Evolutionary conservation across 2,113 vertebrate genomes (phyloP).

Genomic region (Struthidea cinerea): DNA sequence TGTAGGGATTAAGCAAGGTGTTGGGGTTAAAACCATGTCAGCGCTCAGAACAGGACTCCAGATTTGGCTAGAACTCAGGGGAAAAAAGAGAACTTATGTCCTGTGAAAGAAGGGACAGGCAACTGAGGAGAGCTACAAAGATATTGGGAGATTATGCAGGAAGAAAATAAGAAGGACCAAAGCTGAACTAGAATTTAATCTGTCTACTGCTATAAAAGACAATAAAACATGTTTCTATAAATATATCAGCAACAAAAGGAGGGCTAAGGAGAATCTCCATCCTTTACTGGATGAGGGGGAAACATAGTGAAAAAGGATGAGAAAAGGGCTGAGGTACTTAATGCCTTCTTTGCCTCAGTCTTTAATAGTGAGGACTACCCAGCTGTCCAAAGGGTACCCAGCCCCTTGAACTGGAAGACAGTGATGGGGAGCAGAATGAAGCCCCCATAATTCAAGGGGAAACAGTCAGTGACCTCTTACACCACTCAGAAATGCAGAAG

Average conservation of each 20-base stretch:
- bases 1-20: not conserved
- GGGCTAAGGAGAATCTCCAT: not conserved
- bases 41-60: accelerated
- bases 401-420: not conserved
- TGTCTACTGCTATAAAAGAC: not conserved
- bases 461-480: not conserved
- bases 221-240: not conserved
- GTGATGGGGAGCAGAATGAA: not conserved
- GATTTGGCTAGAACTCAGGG: not conserved
- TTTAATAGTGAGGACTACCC: not conserved
- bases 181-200: not conserved
- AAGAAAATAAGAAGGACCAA: not conserved
- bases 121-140: not conserved
- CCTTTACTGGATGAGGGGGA: not conserved
- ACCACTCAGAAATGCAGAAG: not conserved
- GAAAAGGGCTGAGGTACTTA: not conserved
- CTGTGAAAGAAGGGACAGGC: not conserved
- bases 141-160: not conserved
- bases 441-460: not conserved
- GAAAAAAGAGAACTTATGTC: not conserved
- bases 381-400: not conserved
- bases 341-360: not conserved
- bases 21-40: not conserved
- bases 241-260: not conserved
- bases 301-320: not conserved